Percentiles rank a stretch among this genome's conserved stretches.
These are phyloP conservation scores for Paedocypris sp. DNA, from an alignment of 2,113 vertebrate species.

Conservation along the genomic window DNA sequence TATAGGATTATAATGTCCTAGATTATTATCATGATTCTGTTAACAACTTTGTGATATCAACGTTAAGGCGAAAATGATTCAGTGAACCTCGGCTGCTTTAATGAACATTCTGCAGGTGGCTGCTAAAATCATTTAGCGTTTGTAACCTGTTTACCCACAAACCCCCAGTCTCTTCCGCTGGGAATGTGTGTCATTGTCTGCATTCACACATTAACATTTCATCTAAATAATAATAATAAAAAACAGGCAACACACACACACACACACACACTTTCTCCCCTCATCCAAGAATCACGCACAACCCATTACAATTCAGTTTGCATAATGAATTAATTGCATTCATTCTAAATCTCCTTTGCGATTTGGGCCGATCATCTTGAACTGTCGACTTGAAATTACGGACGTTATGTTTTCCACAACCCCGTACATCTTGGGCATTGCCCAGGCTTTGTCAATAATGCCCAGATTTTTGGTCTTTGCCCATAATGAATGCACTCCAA, in stretches of 20 bases:
- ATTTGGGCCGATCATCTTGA: slow-evolving; percentile 35
- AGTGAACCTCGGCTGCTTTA: background rate
- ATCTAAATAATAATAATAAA: slow-evolving; percentile 17
- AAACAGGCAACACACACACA: too few relatives aligned
- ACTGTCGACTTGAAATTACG: slow-evolving; percentile 41
- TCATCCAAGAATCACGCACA: slow-evolving; percentile 13
- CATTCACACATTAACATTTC: slow-evolving; percentile 16
- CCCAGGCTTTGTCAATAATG: slow-evolving; percentile 49
- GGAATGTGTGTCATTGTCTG: background rate
- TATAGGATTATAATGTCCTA: slow-evolving; percentile 35
- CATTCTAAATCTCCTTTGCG: slow-evolving; percentile 37
- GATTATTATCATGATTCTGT: slow-evolving; percentile 33
- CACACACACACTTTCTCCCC: slow-evolving; percentile 9
- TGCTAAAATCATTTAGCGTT: slow-evolving; percentile 19
- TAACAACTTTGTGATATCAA: slow-evolving; percentile 23
- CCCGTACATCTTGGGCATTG: slow-evolving; percentile 36
- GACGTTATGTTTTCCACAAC: slow-evolving; percentile 43
- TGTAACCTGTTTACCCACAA: slow-evolving; percentile 30
- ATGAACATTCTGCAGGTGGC: slow-evolving; percentile 17
- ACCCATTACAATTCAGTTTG: slow-evolving; percentile 37
- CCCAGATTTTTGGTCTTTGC: slow-evolving; percentile 45
- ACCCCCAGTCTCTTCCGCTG: background rate
- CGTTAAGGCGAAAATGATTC: slow-evolving; percentile 14
- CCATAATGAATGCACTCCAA: slow-evolving; percentile 57
- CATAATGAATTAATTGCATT: slow-evolving; percentile 39